Conservation (phyloP, 1,140 invertebrate species). For the Dendrolimus punctatus region DNA sequence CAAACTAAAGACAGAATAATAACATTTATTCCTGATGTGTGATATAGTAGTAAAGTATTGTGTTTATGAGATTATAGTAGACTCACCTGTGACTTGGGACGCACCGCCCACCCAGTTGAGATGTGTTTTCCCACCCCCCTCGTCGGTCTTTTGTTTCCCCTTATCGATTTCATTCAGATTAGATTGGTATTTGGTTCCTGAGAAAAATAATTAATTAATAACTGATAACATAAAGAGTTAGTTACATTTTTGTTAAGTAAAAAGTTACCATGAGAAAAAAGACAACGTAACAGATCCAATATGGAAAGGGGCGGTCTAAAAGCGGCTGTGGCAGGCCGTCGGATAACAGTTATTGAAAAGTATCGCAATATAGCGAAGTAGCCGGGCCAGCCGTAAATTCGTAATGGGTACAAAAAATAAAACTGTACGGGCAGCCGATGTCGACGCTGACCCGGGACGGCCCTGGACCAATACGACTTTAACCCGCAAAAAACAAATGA, state of each 20-base stretch:
- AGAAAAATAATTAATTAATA: conserved; percentile 2
- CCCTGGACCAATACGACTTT: conserved; percentile 1
- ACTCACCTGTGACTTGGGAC: conserved; percentile 54
- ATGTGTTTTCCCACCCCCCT: conserved; percentile 62
- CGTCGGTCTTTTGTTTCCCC: conserved; percentile 63
- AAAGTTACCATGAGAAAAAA: too few relatives aligned
- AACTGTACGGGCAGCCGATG: conserved; percentile 31
- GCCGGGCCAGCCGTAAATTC: conserved; percentile 60
- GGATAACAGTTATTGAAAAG: conserved; percentile 63
- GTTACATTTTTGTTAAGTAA: not conserved
- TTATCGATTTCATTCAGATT: conserved; percentile 66
- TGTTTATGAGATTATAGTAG: not conserved
- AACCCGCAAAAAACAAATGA: conserved; percentile 34
- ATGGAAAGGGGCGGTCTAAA: conserved; percentile 38
- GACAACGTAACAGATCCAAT: conserved; percentile 31
- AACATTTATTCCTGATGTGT: not conserved
- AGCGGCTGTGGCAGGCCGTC: conserved; percentile 22
- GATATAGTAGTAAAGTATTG: not conserved
- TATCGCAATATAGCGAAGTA: conserved; percentile 66
- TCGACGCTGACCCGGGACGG: conserved; percentile 25
- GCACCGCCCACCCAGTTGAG: conserved; percentile 63
- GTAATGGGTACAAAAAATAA: conserved; percentile 68
- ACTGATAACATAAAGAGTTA: not conserved
- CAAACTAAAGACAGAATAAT: too few relatives aligned
- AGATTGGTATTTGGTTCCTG: conserved; percentile 64